Conservation (phyloP, 2,113 vertebrate species). For the Jaculus jaculus region DNA sequence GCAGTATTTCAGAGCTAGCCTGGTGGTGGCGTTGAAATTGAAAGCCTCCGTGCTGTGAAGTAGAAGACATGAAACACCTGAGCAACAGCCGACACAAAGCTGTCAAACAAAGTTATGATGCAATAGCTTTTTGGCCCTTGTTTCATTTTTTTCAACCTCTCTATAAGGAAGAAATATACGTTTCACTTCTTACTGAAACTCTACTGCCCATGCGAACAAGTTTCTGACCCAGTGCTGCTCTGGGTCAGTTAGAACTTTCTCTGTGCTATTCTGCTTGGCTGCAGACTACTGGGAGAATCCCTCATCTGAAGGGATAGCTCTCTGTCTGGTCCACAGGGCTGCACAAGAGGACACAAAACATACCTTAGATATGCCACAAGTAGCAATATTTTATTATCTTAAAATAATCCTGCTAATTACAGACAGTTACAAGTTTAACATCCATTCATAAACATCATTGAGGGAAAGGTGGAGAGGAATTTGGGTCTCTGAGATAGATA, state of each 20-base stretch:
- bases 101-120: not conserved
- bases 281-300: not conserved
- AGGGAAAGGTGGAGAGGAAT: not conserved
- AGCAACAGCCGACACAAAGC: not conserved
- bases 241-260: not conserved
- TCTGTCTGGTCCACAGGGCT: not conserved
- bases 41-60: not conserved
- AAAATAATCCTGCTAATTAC: slow-evolving; percentile 36
- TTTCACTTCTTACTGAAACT: not conserved
- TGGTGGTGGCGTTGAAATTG: not conserved
- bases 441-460: not conserved
- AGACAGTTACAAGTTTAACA: slow-evolving; percentile 8
- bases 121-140: slow-evolving; percentile 24
- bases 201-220: not conserved
- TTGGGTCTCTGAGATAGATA: not conserved
- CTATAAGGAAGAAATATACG: not conserved
- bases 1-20: not conserved
- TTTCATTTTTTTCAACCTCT: slow-evolving; percentile 49
- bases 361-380: slow-evolving; percentile 1
- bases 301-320: not conserved
- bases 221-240: slow-evolving; percentile 24
- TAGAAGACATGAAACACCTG: not conserved
- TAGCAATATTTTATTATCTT: not conserved
- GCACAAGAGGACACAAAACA: not conserved
- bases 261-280: not conserved